Conservation (phyloP, 2,797 vertebrate species). For the Crypturellus tataupa region DNA sequence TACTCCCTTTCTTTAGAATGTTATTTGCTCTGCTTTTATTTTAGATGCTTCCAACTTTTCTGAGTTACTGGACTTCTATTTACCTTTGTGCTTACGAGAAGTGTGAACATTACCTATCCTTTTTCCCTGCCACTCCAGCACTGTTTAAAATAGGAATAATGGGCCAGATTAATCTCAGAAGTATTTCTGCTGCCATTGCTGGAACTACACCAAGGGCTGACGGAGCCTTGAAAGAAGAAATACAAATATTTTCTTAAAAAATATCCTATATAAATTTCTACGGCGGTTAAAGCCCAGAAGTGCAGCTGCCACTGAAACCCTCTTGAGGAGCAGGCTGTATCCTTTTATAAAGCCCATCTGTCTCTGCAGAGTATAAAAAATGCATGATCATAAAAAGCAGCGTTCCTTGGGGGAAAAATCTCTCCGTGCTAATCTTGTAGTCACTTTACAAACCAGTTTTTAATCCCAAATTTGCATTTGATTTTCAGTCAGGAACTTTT, state of each 20-base stretch:
- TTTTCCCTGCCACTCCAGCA: neutral
- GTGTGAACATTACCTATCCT: neutral
- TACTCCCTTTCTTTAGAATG: neutral
- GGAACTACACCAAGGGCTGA: neutral
- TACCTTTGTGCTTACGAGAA: neutral
- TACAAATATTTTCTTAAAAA: constrained; percentile 2
- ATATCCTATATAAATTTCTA: neutral
- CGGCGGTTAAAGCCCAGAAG: neutral
- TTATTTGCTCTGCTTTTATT: constrained; percentile 9
- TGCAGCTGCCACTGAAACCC: constrained; percentile 33
- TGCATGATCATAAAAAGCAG: constrained; percentile 51
- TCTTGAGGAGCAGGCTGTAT: constrained; percentile 23
- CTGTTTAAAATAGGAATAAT: constrained; percentile 2
- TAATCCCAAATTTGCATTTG: constrained; percentile 58
- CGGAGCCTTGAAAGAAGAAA: constrained; percentile 4
- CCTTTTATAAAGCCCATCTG: constrained; percentile 62
- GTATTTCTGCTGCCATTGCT: constrained; percentile 1
- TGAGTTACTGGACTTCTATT: neutral
- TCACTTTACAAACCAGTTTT: constrained; percentile 61
- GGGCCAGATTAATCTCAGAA: neutral
- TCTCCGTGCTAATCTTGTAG: constrained; percentile 28
- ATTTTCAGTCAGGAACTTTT: constrained; percentile 73
- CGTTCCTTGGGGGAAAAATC: constrained; percentile 40
- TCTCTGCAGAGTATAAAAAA: constrained; percentile 49
- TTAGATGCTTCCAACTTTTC: constrained; percentile 2